Conservation (phyloP, 2,113 vertebrate species). For the Thermophis baileyi region DNA sequence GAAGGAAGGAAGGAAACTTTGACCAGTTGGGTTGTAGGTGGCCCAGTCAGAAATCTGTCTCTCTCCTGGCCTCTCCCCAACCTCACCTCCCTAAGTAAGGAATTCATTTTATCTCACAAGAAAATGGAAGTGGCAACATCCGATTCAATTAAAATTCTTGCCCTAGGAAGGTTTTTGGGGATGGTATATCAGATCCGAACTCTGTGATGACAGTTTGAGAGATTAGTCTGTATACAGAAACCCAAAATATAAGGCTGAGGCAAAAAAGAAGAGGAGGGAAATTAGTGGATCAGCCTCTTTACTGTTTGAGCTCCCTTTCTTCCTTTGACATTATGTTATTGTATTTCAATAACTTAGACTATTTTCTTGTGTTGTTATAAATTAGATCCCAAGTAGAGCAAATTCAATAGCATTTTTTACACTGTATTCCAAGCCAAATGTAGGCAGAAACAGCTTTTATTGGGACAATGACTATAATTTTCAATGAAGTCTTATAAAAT, state of each 20-base stretch:
- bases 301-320: background rate
- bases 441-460: background rate
- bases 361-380: background rate
- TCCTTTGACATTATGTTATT: background rate
- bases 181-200: slow-evolving; percentile 22
- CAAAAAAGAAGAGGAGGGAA: slow-evolving; percentile 14
- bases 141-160: slow-evolving; percentile 58
- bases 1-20: background rate
- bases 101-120: slow-evolving; percentile 18
- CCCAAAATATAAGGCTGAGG: slow-evolving; percentile 55
- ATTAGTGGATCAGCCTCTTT: accelerated
- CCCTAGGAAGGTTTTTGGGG: slow-evolving; percentile 36
- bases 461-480: background rate
- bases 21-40: background rate
- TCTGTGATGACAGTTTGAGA: slow-evolving; percentile 60
- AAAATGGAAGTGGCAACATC: slow-evolving; percentile 53
- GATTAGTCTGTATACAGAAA: slow-evolving; percentile 35
- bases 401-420: background rate
- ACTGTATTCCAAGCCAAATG: background rate
- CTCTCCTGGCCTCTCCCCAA: background rate
- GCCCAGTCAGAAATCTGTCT: background rate
- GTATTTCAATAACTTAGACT: background rate
- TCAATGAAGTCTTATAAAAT: background rate
- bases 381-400: background rate
- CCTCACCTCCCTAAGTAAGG: background rate